Conservation (phyloP, 2,113 vertebrate genomes). For the Thunnus maccoyii region DNA sequence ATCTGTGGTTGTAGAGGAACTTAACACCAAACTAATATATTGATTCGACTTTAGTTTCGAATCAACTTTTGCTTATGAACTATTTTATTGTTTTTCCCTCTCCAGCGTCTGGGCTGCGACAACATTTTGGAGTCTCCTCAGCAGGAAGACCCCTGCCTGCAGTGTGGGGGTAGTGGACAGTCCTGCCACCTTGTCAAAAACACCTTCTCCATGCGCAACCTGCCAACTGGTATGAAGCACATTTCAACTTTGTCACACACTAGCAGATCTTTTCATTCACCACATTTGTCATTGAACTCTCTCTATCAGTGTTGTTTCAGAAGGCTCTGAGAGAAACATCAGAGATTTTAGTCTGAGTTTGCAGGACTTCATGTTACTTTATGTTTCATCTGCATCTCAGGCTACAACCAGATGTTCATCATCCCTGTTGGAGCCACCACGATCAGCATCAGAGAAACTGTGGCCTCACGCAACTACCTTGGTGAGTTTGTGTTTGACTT, state of each 20-base stretch:
- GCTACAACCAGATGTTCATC: constrained; percentile 96
- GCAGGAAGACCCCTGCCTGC: constrained; percentile 94
- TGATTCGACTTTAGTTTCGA: neutral
- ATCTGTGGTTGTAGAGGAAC: too few relatives aligned
- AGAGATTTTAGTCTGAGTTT: neutral
- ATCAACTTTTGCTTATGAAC: neutral
- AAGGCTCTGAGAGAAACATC: too few relatives aligned
- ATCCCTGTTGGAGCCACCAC: constrained; percentile 93
- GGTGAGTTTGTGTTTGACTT: constrained; percentile 77
- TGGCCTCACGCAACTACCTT: constrained; percentile 94
- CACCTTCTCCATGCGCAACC: constrained; percentile 84
- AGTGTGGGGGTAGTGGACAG: constrained; percentile 92
- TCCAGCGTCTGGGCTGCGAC: constrained; percentile 93
- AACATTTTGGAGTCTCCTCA: constrained; percentile 90
- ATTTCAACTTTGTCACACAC: accelerated
- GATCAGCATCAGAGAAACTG: constrained; percentile 90
- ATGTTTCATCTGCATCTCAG: constrained; percentile 72
- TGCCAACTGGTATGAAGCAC: constrained; percentile 88
- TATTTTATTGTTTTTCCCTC: accelerated
- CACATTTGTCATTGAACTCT: neutral
- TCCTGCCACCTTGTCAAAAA: constrained; percentile 89
- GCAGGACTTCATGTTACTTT: neutral
- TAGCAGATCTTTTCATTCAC: neutral
- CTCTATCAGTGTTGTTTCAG: neutral
- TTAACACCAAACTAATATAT: too few relatives aligned